These are phyloP conservation scores for Triplophysa yarkandensis DNA, from an alignment of 2,797 vertebrate species.

Conservation along the genomic window DNA sequence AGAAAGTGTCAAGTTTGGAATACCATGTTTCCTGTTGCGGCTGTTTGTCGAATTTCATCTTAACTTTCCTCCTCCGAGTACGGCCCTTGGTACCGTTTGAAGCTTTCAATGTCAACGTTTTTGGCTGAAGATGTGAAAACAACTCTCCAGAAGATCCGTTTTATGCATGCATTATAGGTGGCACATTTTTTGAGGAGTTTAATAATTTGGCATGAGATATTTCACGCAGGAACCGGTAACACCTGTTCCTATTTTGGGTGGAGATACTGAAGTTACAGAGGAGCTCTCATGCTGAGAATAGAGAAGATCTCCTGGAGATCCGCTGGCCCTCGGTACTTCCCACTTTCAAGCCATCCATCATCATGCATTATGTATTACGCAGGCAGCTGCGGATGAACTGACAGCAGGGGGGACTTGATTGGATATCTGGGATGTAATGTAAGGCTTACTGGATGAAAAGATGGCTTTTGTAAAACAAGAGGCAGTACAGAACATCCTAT, in stretches of 20 bases:
- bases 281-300: conserved; percentile 32
- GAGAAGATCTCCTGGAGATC: conserved; percentile 35
- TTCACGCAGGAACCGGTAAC: conserved; percentile 11
- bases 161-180: not conserved
- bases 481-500: not conserved
- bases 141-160: not conserved
- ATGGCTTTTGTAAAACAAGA: conserved; percentile 4
- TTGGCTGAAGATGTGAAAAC: not conserved
- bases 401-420: not conserved
- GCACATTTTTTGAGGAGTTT: conserved; percentile 16
- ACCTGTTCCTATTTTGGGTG: not conserved
- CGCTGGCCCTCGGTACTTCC: conserved; percentile 21
- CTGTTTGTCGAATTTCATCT: too few relatives aligned
- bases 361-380: conserved; percentile 30
- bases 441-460: conserved; percentile 30
- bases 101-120: not conserved
- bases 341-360: conserved; percentile 16
- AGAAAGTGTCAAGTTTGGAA: conserved; percentile 12
- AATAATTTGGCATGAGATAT: not conserved
- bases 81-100: not conserved
- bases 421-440: conserved; percentile 21
- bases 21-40: not conserved
- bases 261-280: conserved; percentile 37
- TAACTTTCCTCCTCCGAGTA: not conserved
- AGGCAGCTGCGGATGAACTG: not conserved